phyloP scores from a whole-genome alignment of 2,797 vertebrate species.

The Leptoclinus maculatus region DNA sequence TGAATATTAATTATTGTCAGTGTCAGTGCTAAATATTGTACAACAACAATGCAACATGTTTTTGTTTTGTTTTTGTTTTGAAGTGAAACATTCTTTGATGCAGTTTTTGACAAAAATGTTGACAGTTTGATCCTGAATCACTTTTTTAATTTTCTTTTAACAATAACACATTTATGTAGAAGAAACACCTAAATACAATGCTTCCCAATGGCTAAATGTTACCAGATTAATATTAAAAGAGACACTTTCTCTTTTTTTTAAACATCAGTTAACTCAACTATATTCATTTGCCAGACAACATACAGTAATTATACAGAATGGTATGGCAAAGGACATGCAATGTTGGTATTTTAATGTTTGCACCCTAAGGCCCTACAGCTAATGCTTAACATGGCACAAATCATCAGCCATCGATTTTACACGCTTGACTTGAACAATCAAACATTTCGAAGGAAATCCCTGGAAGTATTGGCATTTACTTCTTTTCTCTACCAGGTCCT shows the following conservation, averaged over 20 bases:
- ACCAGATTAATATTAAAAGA: slow-evolving; percentile 44
- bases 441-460: slow-evolving; percentile 70
- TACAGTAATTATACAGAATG: slow-evolving; percentile 52
- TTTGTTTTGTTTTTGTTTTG: slow-evolving; percentile 66
- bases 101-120: slow-evolving; percentile 38
- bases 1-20: slow-evolving; percentile 80
- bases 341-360: slow-evolving; percentile 59
- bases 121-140: slow-evolving; percentile 35
- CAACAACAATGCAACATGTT: slow-evolving; percentile 77
- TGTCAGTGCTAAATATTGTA: slow-evolving; percentile 69
- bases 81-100: slow-evolving; percentile 62
- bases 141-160: slow-evolving; percentile 16
- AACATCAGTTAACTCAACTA: slow-evolving; percentile 34
- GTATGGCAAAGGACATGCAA: slow-evolving; percentile 44
- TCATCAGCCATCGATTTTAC: slow-evolving; percentile 65
- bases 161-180: slow-evolving; percentile 8
- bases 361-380: slow-evolving; percentile 36
- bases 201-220: not conserved
- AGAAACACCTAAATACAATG: slow-evolving; percentile 9
- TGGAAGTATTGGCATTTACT: slow-evolving; percentile 85
- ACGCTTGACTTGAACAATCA: slow-evolving; percentile 75
- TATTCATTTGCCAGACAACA: slow-evolving; percentile 53
- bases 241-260: slow-evolving; percentile 29
- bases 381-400: slow-evolving; percentile 50
- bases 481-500: slow-evolving; percentile 54